Conservation (phyloP, 2,113 vertebrate genomes). For the chimpanzee (Pan troglodytes) region NHGRI_mPanTro3-v2.1_pri NC_072417.2:56193001-56193500, state of each 20-base stretch:
- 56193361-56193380: not conserved
- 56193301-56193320: not conserved
- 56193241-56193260: not conserved
- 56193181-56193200: not conserved
- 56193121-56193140: not conserved
- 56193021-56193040: not conserved
- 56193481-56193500: not conserved
- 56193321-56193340: too few relatives aligned
- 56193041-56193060: not conserved
- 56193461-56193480: not conserved
- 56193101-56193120: not conserved
- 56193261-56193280: not conserved
- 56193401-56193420: not conserved
- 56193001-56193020: accelerated
- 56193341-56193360: not conserved
- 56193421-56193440: not conserved
- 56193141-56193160: constrained; percentile 63
- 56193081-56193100: not conserved
- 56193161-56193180: constrained; percentile 28
- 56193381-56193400: not conserved
- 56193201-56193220: not conserved
- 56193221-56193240: not conserved
- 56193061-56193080: not conserved
- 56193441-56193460: not conserved
- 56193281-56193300: accelerated